phyloP scores from a whole-genome alignment of 1,140 invertebrate species.

The Neelides sp. region DNA sequence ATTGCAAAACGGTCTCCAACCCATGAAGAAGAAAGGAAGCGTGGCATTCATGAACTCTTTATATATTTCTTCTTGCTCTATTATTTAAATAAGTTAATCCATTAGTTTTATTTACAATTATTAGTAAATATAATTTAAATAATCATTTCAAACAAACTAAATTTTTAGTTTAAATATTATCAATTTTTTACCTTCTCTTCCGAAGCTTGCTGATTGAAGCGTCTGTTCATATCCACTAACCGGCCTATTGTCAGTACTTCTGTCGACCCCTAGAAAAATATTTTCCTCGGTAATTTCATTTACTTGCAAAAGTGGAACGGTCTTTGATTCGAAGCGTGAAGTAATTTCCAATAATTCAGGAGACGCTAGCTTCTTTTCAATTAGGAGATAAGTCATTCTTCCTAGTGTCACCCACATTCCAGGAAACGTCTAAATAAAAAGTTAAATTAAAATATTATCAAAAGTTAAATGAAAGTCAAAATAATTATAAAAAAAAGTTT shows the following conservation, averaged over 20 bases:
- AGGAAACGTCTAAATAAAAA: slow-evolving; percentile 11
- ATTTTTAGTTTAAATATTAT: neutral
- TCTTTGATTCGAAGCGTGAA: neutral
- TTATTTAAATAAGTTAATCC: slow-evolving; percentile 18
- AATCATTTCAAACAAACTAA: neutral
- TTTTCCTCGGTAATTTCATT: slow-evolving; percentile 11
- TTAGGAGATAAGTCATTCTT: neutral
- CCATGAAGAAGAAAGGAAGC: slow-evolving; percentile 36
- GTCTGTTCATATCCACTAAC: slow-evolving; percentile 32
- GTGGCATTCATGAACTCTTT: slow-evolving; percentile 34
- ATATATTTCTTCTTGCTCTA: slow-evolving; percentile 38
- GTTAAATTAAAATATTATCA: too few species aligned
- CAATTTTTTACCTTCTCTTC: slow-evolving; percentile 19
- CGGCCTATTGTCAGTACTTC: neutral
- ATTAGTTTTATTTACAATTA: slow-evolving; percentile 3
- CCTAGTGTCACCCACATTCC: slow-evolving; percentile 11
- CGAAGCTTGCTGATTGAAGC: slow-evolving; percentile 35
- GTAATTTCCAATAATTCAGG: slow-evolving; percentile 18
- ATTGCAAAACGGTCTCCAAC: slow-evolving; percentile 32
- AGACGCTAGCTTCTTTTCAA: slow-evolving; percentile 12
- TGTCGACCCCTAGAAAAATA: slow-evolving; percentile 8
- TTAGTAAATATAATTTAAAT: slow-evolving; percentile 2
- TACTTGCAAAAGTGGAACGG: slow-evolving; percentile 8
- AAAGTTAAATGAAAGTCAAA: too few species aligned
- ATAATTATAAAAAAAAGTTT: neutral